These are phyloP conservation scores for Lordiphosa stackelbergi DNA, from an alignment of 1,140 invertebrate genomes.

Conservation along the genomic window DNA sequence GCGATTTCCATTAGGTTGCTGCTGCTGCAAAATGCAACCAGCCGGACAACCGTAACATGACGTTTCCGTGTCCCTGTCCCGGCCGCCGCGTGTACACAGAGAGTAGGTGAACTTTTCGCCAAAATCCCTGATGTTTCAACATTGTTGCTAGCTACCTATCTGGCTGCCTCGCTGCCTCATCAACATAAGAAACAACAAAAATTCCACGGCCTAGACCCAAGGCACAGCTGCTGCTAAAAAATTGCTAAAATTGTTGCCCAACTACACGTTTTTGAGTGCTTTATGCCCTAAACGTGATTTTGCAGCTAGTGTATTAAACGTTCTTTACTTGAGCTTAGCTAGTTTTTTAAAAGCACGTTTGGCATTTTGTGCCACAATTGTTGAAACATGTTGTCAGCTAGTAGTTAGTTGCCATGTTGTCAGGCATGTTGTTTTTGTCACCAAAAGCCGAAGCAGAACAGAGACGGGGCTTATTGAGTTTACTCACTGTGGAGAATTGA, in stretches of 20 bases:
- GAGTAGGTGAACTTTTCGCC: slow-evolving; percentile 49
- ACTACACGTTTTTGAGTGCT: slow-evolving; percentile 36
- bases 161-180: slow-evolving; percentile 13
- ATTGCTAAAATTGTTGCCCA: slow-evolving; percentile 25
- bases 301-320: slow-evolving; percentile 58
- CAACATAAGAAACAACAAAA: slow-evolving; percentile 8
- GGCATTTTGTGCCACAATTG: slow-evolving; percentile 69
- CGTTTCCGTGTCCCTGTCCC: slow-evolving; percentile 59
- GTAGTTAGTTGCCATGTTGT: slow-evolving; percentile 36
- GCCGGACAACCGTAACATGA: slow-evolving; percentile 70
- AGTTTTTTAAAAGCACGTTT: slow-evolving; percentile 50
- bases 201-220: slow-evolving; percentile 4
- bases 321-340: slow-evolving; percentile 4
- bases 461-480: slow-evolving; percentile 25
- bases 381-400: slow-evolving; percentile 73
- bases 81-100: slow-evolving; percentile 11
- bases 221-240: slow-evolving; percentile 15
- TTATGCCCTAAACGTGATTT: slow-evolving; percentile 68
- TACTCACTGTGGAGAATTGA: slow-evolving; percentile 40
- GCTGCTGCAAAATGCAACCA: slow-evolving; percentile 37
- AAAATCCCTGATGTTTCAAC: slow-evolving; percentile 39
- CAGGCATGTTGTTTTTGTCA: neutral
- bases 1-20: slow-evolving; percentile 50
- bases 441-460: slow-evolving; percentile 6
- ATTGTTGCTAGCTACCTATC: slow-evolving; percentile 41